phyloP scores from a whole-genome alignment of 2,113 vertebrate genomes.

The Hemicordylus capensis region DNA sequence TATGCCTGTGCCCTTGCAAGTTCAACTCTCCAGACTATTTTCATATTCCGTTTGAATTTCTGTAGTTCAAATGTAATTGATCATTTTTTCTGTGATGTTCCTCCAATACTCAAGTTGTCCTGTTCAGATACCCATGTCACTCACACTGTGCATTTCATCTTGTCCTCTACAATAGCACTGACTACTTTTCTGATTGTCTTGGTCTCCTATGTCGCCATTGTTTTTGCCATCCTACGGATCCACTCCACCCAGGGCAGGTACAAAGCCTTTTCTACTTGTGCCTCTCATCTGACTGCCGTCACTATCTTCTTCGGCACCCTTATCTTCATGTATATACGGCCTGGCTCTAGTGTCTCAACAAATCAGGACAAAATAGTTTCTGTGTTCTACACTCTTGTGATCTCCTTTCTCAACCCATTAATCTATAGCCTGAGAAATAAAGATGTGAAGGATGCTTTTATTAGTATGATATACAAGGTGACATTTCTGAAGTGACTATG shows the following conservation, averaged over 20 bases:
- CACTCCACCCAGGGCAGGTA: too few species aligned
- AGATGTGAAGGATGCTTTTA: neutral
- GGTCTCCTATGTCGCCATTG: neutral
- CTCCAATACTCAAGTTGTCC: neutral
- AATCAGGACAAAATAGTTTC: neutral
- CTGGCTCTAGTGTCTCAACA: neutral
- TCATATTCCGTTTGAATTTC: constrained; percentile 12
- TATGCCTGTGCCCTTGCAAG: neutral
- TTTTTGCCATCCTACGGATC: too few species aligned
- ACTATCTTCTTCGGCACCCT: neutral
- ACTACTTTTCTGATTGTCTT: neutral
- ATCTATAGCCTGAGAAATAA: neutral
- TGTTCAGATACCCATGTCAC: neutral
- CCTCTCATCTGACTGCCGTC: too few species aligned
- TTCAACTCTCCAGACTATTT: too few species aligned
- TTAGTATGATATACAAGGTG: neutral
- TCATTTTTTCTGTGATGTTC: neutral
- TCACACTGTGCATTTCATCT: neutral
- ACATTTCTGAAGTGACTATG: neutral
- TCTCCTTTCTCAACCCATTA: neutral
- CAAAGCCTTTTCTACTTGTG: too few species aligned
- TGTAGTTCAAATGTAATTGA: neutral
- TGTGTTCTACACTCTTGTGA: neutral
- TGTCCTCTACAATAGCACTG: neutral
- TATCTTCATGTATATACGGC: neutral